Percentiles rank a stretch among this genome's conserved stretches.
These are phyloP conservation scores for Meandrina meandrites DNA, from an alignment of 92 coral and sea anemone genomes.

Conservation along the genomic window DNA sequence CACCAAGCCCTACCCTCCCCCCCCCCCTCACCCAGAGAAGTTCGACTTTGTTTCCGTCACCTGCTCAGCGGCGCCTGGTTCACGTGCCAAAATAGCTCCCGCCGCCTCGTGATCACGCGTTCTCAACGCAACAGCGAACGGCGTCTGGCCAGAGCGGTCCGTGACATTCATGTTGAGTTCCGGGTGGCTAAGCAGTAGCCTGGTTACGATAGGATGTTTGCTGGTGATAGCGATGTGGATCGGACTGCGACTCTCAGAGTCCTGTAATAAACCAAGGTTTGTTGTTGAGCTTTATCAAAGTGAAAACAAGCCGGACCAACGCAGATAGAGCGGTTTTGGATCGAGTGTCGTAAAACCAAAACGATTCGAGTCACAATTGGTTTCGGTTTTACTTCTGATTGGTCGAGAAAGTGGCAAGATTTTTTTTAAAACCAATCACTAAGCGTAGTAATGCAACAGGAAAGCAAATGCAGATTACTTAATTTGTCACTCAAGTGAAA, in stretches of 20 bases:
- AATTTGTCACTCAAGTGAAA: too few species aligned
- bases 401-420: too few species aligned
- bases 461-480: too few species aligned
- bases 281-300: not conserved
- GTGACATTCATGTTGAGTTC: constrained; percentile 84
- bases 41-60: constrained; percentile 27
- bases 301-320: too few species aligned
- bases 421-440: too few species aligned
- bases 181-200: constrained; percentile 90
- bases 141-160: constrained; percentile 96
- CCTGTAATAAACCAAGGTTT: constrained; percentile 47
- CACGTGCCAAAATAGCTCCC: constrained; percentile 87
- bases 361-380: too few species aligned
- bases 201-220: constrained; percentile 90
- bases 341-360: too few species aligned
- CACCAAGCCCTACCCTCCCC: not conserved
- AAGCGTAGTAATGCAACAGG: too few species aligned
- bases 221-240: constrained; percentile 87
- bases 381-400: too few species aligned
- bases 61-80: constrained; percentile 97
- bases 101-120: constrained; percentile 95
- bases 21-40: not conserved
- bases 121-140: constrained; percentile 92
- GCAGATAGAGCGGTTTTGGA: too few species aligned
- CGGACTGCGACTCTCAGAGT: constrained; percentile 92